These are phyloP conservation scores for Protosalanx chinensis DNA, from an alignment of 2,797 vertebrate genomes.

Conservation along the genomic window DNA sequence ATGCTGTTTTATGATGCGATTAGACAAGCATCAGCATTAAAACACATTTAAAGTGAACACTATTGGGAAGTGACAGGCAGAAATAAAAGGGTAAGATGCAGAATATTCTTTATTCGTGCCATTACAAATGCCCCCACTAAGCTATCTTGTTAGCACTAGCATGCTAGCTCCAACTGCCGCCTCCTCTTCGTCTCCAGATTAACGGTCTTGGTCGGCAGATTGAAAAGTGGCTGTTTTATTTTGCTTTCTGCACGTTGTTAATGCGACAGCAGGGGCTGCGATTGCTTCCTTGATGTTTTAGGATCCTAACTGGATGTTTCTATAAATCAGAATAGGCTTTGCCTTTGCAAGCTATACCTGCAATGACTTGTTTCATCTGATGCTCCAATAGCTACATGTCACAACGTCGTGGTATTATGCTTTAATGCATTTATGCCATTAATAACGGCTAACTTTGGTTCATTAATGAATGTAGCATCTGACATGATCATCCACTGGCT, in stretches of 20 bases:
- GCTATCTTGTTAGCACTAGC: constrained; percentile 59
- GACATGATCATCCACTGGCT: not conserved
- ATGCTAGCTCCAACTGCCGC: constrained; percentile 54
- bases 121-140: constrained; percentile 56
- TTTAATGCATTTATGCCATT: constrained; percentile 1
- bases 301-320: constrained; percentile 21
- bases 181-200: constrained; percentile 42
- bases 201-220: constrained; percentile 46
- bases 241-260: constrained; percentile 36
- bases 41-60: constrained; percentile 46
- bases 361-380: constrained; percentile 57
- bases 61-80: constrained; percentile 64
- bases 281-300: not conserved
- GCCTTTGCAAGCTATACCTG: constrained; percentile 36
- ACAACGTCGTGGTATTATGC: not conserved
- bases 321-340: constrained; percentile 27
- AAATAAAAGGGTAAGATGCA: constrained; percentile 69
- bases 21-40: constrained; percentile 49
- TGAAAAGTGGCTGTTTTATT: constrained; percentile 54
- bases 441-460: not conserved
- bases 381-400: constrained; percentile 22
- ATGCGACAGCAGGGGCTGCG: constrained; percentile 22
- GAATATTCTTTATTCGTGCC: constrained; percentile 45
- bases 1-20: constrained; percentile 59
- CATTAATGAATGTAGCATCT: not conserved